Conservation (phyloP, 2,888 invertebrate species). For the Charanyca ferruginea region DNA sequence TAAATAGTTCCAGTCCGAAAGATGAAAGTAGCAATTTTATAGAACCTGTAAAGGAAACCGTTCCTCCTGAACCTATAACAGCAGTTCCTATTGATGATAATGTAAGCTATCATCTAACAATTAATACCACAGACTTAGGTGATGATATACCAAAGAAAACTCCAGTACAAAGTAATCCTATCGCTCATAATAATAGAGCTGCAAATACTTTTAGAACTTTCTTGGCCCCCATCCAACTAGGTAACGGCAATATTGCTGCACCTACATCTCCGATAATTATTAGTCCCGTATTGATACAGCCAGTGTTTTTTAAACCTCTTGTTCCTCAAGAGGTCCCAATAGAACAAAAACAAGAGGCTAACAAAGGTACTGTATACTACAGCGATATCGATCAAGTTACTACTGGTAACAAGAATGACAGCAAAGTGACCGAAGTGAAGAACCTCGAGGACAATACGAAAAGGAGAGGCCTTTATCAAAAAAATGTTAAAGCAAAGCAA, state of each 20-base stretch:
- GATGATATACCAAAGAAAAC: conserved; percentile 59
- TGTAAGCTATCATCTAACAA: conserved; percentile 86
- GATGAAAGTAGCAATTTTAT: conserved; percentile 59
- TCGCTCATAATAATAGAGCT: conserved; percentile 55
- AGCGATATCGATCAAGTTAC: conserved; percentile 84
- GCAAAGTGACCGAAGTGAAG: conserved; percentile 39
- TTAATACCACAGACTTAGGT: conserved; percentile 80
- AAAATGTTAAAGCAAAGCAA: conserved; percentile 78
- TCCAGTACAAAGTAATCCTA: conserved; percentile 59
- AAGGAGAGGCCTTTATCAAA: conserved; percentile 79
- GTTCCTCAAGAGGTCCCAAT: conserved; percentile 27
- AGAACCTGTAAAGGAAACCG: conserved; percentile 40
- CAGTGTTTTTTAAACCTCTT: conserved; percentile 78
- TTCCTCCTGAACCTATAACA: conserved; percentile 43
- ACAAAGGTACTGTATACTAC: conserved; percentile 81
- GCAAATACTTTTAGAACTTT: conserved; percentile 74
- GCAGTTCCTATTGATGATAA: conserved; percentile 74
- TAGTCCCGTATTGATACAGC: conserved; percentile 84
- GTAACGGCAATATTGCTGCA: conserved; percentile 71
- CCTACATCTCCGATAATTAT: conserved; percentile 79
- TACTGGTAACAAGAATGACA: conserved; percentile 60
- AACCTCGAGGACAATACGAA: conserved; percentile 64
- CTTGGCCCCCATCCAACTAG: conserved; percentile 79
- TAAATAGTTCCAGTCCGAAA: conserved; percentile 21
- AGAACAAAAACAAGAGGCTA: conserved; percentile 61